Base-by-base conservation (phyloP, 2,888 invertebrate genomes). In the Cheilosia impressa region DNA sequence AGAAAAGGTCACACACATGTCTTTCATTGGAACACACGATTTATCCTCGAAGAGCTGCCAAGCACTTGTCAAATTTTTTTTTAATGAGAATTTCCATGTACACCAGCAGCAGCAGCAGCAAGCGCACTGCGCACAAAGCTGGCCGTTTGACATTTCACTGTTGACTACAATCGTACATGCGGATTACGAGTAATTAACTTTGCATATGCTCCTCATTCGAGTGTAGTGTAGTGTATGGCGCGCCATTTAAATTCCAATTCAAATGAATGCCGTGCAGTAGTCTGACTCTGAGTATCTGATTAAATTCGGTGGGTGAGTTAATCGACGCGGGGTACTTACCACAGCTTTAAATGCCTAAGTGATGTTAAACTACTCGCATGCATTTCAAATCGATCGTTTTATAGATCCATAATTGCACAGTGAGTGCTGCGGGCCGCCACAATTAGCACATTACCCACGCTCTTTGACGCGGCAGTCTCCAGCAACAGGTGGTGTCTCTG, bases 381-480 rank as follows among this genome's bases (percentile, higher is more conserved):
- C 66, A 79, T 84, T 75, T 76, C 75, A 79, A 52, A 69, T 78
- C 34, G 68, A 83, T 24, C 72, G 73, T 69, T 84, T 84, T 79
- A 69, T 66, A 65, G 69, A 81, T 85, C 77, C 68, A 81, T 80
- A 79, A 80, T 84, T 79, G 66, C 60, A 60, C 19, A 69, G 24
- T 62, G 27, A 27, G 69, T 31, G 69, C 22, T 58, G 76, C 45
- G 60, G 63, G 53, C 63, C 27, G 65, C 47, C 57, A 52, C 80
- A 85, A 85, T 85, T 85, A 85, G 85, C 85, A 77, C 85, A 53
- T 72, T 81, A 81, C 85, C 85, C 81, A 85, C 85, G 85, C 80
- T 85, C 19, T 31, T 41, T 15, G 38, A 19, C 38, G 43, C 38
- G 43, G n/a, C 4, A 17, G 17, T 47, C 34, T 57, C 27, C 15